phyloP scores from a whole-genome alignment of 2,888 invertebrate genomes.

The Melanostoma scalare region DNA sequence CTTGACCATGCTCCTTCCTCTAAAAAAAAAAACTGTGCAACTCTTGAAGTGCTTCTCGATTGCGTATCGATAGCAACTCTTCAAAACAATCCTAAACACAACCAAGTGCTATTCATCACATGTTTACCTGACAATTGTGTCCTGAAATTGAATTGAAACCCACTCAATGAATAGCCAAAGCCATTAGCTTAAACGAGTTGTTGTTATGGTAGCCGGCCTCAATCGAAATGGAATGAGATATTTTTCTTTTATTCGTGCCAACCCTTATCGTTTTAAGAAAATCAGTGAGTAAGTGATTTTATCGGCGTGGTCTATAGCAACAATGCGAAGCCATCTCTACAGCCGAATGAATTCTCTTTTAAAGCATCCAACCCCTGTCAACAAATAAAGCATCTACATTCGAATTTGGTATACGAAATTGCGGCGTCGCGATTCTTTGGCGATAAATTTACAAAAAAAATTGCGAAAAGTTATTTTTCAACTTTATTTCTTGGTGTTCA shows the following conservation, averaged over 20 bases:
- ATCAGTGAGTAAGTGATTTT: constrained; percentile 66
- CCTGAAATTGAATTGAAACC: constrained; percentile 75
- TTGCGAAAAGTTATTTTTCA: constrained; percentile 49
- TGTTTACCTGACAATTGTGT: constrained; percentile 71
- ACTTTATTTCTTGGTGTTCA: constrained; percentile 51
- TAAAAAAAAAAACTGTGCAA: constrained; percentile 11
- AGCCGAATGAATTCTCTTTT: constrained; percentile 12
- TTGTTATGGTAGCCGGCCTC: constrained; percentile 74
- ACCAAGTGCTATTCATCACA: constrained; percentile 61
- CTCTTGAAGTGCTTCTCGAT: constrained; percentile 63
- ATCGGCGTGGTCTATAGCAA: constrained; percentile 64
- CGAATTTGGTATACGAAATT: constrained; percentile 35
- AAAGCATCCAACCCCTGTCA: constrained; percentile 49
- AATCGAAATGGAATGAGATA: constrained; percentile 8
- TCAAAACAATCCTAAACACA: constrained; percentile 26
- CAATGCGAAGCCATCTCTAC: constrained; percentile 55
- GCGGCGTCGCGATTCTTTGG: constrained; percentile 73
- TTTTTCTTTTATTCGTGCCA: constrained; percentile 39
- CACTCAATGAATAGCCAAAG: constrained; percentile 74
- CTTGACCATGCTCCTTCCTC: constrained; percentile 11
- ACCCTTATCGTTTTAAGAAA: constrained; percentile 58
- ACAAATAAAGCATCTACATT: constrained; percentile 40
- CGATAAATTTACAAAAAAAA: constrained; percentile 49
- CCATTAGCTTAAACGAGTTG: constrained; percentile 75
- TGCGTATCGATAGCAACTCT: constrained; percentile 62